These are phyloP conservation scores for Apotomis capreana DNA, from an alignment of 2,888 invertebrate genomes.

Conservation along the genomic window DNA sequence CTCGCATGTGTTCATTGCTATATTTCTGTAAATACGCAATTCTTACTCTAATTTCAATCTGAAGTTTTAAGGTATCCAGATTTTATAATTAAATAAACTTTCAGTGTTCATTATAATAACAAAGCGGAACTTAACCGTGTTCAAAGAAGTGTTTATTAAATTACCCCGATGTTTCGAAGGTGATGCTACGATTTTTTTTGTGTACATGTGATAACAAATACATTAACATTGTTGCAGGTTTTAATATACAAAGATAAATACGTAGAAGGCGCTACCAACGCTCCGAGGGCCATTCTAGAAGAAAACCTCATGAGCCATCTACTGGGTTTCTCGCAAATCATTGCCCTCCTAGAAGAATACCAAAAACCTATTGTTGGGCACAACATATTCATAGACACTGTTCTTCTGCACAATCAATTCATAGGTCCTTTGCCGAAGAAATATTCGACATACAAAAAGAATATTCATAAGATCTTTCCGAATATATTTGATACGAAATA, in stretches of 20 bases:
- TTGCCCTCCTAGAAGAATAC: slow-evolving; percentile 81
- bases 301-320: slow-evolving; percentile 78
- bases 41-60: too few relatives aligned
- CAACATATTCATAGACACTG: slow-evolving; percentile 87
- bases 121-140: too few relatives aligned
- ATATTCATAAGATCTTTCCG: slow-evolving; percentile 85
- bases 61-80: too few relatives aligned
- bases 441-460: slow-evolving; percentile 86
- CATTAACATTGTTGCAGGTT: slow-evolving; percentile 61
- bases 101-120: too few relatives aligned
- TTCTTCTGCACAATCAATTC: slow-evolving; percentile 89
- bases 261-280: slow-evolving; percentile 68
- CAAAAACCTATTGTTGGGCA: slow-evolving; percentile 90
- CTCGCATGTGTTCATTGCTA: too few relatives aligned
- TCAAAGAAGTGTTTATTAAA: too few relatives aligned
- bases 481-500: slow-evolving; percentile 89
- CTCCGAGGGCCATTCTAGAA: slow-evolving; percentile 71
- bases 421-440: slow-evolving; percentile 86
- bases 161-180: too few relatives aligned
- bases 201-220: not conserved
- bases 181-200: too few relatives aligned
- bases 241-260: slow-evolving; percentile 70
- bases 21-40: too few relatives aligned
- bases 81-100: too few relatives aligned
- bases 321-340: slow-evolving; percentile 87